Conservation (phyloP, 2,113 vertebrate genomes). For the Trichomycterus rosablanca region DNA sequence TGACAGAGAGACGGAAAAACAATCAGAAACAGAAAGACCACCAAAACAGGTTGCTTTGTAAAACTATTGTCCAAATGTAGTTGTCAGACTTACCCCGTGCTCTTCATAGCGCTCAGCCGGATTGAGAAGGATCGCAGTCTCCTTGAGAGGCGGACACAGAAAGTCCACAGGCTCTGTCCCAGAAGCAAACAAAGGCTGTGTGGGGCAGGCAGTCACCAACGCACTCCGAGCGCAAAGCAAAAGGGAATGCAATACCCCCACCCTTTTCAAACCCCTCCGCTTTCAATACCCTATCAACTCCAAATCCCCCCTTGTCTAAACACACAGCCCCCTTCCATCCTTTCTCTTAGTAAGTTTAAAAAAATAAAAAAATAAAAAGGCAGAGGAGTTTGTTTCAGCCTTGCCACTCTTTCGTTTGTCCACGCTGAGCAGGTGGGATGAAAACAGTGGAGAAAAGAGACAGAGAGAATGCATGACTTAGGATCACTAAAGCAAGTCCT, state of each 20-base stretch:
- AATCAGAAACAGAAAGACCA: constrained; percentile 8
- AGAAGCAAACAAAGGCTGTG: constrained; percentile 71
- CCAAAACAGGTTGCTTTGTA: constrained; percentile 8
- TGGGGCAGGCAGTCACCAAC: constrained; percentile 61
- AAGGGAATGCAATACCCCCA: constrained; percentile 48
- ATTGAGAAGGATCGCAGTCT: constrained; percentile 42
- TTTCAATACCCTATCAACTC: constrained; percentile 61
- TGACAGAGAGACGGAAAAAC: constrained; percentile 15
- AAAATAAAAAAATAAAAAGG: no score
- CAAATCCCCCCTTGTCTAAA: constrained; percentile 50
- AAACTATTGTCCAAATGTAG: constrained; percentile 18
- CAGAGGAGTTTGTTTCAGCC: constrained; percentile 43
- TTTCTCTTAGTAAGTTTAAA: constrained; percentile 52
- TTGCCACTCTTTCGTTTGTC: constrained; percentile 72
- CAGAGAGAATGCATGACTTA: constrained; percentile 40
- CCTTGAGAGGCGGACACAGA: constrained; percentile 54
- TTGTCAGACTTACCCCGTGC: constrained; percentile 67
- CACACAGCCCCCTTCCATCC: constrained; percentile 52
- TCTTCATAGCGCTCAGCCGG: constrained; percentile 62
- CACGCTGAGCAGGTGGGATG: constrained; percentile 56
- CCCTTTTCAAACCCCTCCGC: constrained; percentile 49
- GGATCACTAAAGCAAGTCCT: constrained; percentile 63
- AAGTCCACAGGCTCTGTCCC: constrained; percentile 62
- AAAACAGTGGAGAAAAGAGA: constrained; percentile 29
- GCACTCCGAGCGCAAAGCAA: constrained; percentile 56